Percentiles rank a stretch among this genome's conserved stretches.
These are phyloP conservation scores for Rhamphomyia laevipes DNA, from an alignment of 2,888 invertebrate species.

Conservation along the genomic window DNA sequence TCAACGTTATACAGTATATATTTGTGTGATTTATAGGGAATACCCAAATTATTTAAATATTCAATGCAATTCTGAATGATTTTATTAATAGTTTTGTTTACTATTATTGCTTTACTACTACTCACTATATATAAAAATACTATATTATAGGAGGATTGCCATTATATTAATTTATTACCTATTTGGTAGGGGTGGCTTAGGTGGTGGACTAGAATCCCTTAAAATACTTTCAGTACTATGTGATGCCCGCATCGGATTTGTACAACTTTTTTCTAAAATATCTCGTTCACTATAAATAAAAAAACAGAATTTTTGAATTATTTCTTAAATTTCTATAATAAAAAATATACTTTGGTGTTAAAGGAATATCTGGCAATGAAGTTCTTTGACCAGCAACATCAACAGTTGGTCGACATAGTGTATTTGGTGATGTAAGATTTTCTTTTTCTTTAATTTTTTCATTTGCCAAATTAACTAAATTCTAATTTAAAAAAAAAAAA, in stretches of 20 bases:
- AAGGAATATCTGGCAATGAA: conserved; percentile 66
- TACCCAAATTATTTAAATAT: too few species aligned
- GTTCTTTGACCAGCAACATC: conserved; percentile 48
- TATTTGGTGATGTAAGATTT: conserved; percentile 26
- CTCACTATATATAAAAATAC: too few species aligned
- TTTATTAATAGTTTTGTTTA: too few species aligned
- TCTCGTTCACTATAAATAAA: conserved; percentile 29
- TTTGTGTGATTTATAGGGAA: too few species aligned
- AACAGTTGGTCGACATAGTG: conserved; percentile 29
- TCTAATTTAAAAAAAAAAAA: conserved; percentile 37
- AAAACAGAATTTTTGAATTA: background rate
- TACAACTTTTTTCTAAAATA: conserved; percentile 38
- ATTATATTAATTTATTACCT: conserved; percentile 41
- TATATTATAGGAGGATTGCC: too few species aligned
- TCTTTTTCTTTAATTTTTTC: conserved; percentile 62
- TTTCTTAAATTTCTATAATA: background rate
- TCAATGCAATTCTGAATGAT: too few species aligned
- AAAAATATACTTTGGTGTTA: conserved; percentile 65
- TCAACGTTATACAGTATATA: too few species aligned
- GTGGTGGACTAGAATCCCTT: conserved; percentile 62
- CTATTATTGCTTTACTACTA: too few species aligned
- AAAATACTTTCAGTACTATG: conserved; percentile 75
- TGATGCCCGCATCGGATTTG: conserved; percentile 55
- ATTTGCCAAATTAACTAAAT: conserved; percentile 64
- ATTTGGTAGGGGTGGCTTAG: conserved; percentile 80